Conservation (phyloP, 2,888 invertebrate genomes). For the Ceriagrion tenellum region DNA sequence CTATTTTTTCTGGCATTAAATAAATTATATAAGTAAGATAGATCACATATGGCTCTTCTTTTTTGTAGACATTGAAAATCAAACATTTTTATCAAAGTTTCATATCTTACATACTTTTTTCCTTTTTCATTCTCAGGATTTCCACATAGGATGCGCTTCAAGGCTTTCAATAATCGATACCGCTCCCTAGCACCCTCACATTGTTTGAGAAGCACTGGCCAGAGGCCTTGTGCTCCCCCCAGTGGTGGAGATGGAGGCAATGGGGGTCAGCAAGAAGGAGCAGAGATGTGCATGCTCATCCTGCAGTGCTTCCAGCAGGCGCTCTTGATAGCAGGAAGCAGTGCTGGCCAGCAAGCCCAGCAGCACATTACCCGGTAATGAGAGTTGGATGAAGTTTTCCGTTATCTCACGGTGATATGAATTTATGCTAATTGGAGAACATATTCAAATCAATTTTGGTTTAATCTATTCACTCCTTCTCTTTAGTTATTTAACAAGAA, state of each 20-base stretch:
- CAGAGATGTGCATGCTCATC: constrained; percentile 77
- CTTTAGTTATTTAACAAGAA: background rate
- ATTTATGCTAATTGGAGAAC: background rate
- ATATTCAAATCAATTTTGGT: background rate
- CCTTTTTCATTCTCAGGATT: constrained; percentile 81
- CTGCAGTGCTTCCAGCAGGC: constrained; percentile 76
- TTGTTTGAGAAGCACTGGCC: constrained; percentile 83
- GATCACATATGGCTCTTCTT: too few species aligned
- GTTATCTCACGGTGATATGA: background rate
- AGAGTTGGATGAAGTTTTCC: background rate
- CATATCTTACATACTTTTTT: background rate
- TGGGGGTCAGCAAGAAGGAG: constrained; percentile 77
- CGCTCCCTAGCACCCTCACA: constrained; percentile 91
- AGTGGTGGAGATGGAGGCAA: constrained; percentile 80
- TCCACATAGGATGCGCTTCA: constrained; percentile 96
- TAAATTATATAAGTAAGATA: too few species aligned
- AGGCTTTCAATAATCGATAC: constrained; percentile 93
- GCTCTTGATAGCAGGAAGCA: constrained; percentile 60
- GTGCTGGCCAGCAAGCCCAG: constrained; percentile 57
- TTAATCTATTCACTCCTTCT: background rate
- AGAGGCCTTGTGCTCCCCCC: constrained; percentile 80
- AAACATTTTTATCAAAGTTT: too few species aligned
- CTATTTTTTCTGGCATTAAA: too few species aligned
- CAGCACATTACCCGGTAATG: constrained; percentile 50
- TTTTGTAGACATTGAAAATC: too few species aligned